phyloP scores from a whole-genome alignment of 2,113 vertebrate genomes.

The Aythya baeri region DNA sequence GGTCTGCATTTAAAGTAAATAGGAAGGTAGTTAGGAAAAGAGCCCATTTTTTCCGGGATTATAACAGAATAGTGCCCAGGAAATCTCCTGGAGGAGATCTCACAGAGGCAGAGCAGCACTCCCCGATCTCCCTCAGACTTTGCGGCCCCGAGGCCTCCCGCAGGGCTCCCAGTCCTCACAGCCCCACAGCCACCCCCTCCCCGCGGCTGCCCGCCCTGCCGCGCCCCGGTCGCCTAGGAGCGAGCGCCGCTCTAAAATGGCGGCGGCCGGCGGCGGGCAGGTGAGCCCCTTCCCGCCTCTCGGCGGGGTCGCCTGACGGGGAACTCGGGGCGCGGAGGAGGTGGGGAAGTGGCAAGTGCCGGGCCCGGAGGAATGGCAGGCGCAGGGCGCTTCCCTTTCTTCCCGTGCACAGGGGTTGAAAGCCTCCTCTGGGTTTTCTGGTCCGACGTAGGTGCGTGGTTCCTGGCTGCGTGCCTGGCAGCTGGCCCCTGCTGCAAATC shows the following conservation, averaged over 20 bases:
- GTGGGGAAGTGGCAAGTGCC: accelerated
- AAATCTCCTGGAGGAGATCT: too few relatives aligned
- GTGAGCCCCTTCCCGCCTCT: background rate
- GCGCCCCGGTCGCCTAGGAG: background rate
- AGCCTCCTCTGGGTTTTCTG: accelerated
- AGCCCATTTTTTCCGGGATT: too few relatives aligned
- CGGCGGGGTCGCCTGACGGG: too few relatives aligned
- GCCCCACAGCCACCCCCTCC: too few relatives aligned
- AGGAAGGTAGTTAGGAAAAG: background rate
- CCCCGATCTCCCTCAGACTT: accelerated
- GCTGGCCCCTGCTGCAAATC: accelerated
- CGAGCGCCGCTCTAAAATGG: background rate
- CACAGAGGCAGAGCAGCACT: too few relatives aligned
- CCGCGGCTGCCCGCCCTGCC: background rate
- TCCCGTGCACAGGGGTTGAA: accelerated
- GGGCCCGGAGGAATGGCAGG: accelerated
- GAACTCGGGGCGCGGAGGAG: too few relatives aligned
- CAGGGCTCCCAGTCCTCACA: too few relatives aligned
- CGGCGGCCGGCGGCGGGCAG: background rate
- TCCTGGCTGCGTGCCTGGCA: accelerated
- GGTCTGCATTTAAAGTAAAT: background rate
- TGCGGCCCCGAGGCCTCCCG: accelerated
- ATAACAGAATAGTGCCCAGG: accelerated
- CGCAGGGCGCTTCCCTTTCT: accelerated
- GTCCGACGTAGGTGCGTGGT: accelerated